Base-by-base conservation (phyloP, 2,113 vertebrate genomes). In the Athene noctua region DNA sequence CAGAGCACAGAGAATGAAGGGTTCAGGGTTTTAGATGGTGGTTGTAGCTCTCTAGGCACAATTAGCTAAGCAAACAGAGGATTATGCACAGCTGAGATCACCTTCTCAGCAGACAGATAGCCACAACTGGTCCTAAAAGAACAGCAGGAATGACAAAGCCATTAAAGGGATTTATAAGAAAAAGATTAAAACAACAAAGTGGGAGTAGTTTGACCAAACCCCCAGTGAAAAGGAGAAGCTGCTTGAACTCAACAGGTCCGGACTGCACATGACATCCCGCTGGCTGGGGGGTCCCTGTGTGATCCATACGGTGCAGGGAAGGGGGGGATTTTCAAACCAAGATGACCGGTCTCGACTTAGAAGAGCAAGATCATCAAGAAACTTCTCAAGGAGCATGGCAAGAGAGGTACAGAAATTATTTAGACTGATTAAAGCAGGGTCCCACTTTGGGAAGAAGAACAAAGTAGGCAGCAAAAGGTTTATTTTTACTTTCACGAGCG, bases 201-300 rank as follows among this genome's bases (percentile, higher is more conserved):
- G 59, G 5, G 15, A 18, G 22, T 7, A 32, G 51, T n/a, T 68
- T 18, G 78, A 65, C 21, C 67, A 70, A 86, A 82, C 71, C 4
- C 46, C 10, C 15, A 6, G 44, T 4, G 46, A 55, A 38, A 80
- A 80, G 51, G 51, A 65, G 67, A 70, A 87, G 57, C 27, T 29
- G 30, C 46, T 36, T 18, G 10, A 51, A 32, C 32, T 16, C 46
- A 59, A 10, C 34, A 47, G 30, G 55, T 58, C 49, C 30, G 42
- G 36, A 34, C 2, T 6, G 36, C 8, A 1, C 2, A 1, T 0
- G 9, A n/a, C 23, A 36, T 19, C 47, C 52, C 7, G 0, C 15
- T 3, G 16, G 30, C 46, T 36, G 63, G 0, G 6, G 2, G 2
- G n/a, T 36, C 79, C n/a, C 40, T 11, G 4, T 0, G n/a, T 20